phyloP scores from a whole-genome alignment of 2,113 vertebrate species.

The Thermophis baileyi region DNA sequence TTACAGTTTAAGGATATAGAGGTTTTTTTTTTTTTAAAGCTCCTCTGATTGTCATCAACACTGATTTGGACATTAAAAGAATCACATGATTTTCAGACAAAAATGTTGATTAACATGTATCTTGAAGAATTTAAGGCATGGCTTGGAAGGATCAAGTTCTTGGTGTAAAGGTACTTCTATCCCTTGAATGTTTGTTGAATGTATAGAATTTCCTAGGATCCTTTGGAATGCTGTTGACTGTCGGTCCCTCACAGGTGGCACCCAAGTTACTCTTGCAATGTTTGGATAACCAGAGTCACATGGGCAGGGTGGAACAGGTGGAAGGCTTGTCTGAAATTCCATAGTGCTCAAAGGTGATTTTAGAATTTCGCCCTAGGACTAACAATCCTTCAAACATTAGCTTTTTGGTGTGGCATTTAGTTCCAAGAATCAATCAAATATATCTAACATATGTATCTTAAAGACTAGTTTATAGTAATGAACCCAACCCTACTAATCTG shows the following conservation, averaged over 20 bases:
- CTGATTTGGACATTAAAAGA: background rate
- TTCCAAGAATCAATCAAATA: background rate
- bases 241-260: background rate
- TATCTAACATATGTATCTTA: background rate
- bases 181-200: background rate
- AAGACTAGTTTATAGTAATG: background rate
- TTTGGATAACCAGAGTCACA: background rate
- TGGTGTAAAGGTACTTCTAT: background rate
- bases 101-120: background rate
- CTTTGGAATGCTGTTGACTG: background rate
- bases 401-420: background rate
- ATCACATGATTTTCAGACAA: background rate
- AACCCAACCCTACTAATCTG: background rate
- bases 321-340: background rate
- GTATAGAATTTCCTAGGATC: background rate
- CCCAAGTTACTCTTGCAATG: background rate
- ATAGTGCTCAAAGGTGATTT: too few relatives aligned
- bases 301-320: background rate
- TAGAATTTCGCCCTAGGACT: background rate
- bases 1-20: background rate
- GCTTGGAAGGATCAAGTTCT: background rate
- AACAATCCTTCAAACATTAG: background rate
- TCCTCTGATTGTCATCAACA: background rate
- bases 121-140: background rate
- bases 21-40: background rate